Conservation (phyloP, 2,797 vertebrate species). For the Pseudochirops cupreus region DNA sequence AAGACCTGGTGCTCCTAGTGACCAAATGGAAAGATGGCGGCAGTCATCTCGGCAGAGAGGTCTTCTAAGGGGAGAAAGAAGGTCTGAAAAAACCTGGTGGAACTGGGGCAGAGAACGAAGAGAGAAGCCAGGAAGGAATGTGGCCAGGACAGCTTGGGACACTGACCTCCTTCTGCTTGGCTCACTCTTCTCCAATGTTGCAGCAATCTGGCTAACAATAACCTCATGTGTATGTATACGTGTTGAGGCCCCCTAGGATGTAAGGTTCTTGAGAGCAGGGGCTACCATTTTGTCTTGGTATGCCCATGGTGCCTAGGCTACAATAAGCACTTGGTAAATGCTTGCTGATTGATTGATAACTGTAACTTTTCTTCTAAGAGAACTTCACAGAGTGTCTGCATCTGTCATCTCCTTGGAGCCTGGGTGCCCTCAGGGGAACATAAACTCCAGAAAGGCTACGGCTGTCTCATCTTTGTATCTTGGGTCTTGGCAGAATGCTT, state of each 20-base stretch:
- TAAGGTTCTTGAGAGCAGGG: not conserved
- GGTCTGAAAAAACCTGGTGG: not conserved
- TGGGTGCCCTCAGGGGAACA: not conserved
- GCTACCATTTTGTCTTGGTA: not conserved
- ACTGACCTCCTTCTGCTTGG: not conserved
- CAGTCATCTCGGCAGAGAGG: not conserved
- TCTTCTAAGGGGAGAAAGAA: not conserved
- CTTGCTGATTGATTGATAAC: not conserved
- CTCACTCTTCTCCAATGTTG: not conserved
- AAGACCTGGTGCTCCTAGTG: not conserved
- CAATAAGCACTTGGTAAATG: not conserved
- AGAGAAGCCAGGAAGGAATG: not conserved
- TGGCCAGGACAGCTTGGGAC: not conserved
- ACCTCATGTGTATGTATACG: not conserved
- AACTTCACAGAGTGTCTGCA: not conserved
- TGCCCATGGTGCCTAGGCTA: not conserved
- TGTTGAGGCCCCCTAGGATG: not conserved
- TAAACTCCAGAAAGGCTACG: not conserved
- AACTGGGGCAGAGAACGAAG: not conserved
- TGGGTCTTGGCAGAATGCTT: not conserved
- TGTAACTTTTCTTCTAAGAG: not conserved
- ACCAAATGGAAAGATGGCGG: too few species aligned
- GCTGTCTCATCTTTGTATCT: not conserved
- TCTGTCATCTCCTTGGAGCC: not conserved
- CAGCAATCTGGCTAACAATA: not conserved